Evolutionary conservation across 2,113 vertebrate species (phyloP).

Genomic region (Ondatra zibethicus): DNA sequence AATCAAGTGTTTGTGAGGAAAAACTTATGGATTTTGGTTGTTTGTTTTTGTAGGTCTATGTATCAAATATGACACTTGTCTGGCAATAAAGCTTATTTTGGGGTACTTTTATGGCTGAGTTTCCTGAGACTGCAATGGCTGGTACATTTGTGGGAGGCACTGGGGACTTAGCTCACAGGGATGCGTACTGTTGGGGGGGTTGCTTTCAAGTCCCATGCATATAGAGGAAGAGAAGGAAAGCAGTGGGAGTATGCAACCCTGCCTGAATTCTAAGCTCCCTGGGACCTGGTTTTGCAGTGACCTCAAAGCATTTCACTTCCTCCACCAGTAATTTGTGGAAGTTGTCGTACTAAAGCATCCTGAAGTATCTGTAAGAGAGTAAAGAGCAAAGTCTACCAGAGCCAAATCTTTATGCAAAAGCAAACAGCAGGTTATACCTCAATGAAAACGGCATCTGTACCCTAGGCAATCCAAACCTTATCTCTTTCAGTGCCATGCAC

Average conservation of each 20-base stretch:
- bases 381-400: not conserved
- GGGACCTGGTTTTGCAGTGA: not conserved
- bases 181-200: not conserved
- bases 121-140: not conserved
- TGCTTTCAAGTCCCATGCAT: not conserved
- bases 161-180: not conserved
- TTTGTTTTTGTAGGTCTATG: constrained; percentile 82
- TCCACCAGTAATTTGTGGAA: too few species aligned
- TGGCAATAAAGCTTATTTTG: constrained; percentile 92
- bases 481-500: not conserved
- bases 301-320: not conserved
- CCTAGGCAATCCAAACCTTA: not conserved
- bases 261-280: not conserved
- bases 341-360: rapidly evolving
- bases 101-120: constrained; percentile 76
- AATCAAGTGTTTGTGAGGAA: constrained; percentile 84
- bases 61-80: constrained; percentile 85
- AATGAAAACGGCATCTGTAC: not conserved
- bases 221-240: rapidly evolving
- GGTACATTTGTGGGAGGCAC: not conserved
- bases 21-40: constrained; percentile 78
- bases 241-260: not conserved
- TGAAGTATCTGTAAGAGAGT: not conserved
- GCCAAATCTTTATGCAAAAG: not conserved
- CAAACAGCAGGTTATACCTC: too few species aligned